A percentile compares a stretch with the other conserved stretches of the same genome.
These are phyloP conservation scores for Macrotrachela quadricornifera DNA, from an alignment of 1,140 invertebrate genomes.

Conservation along the genomic window DNA sequence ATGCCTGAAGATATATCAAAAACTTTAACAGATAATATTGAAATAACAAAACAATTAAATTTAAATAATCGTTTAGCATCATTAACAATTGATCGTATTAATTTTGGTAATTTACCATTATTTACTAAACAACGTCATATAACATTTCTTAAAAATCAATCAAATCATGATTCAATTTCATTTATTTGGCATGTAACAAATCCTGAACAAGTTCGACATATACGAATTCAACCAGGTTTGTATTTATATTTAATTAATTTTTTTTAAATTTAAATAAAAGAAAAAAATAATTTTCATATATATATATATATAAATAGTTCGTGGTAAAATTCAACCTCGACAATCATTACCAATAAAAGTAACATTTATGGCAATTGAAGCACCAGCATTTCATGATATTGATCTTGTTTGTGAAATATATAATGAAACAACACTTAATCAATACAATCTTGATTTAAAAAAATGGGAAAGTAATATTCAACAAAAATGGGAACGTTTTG, in stretches of 20 bases:
- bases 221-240: slow-evolving; percentile 18
- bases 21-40: too few relatives aligned
- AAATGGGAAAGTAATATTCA: too few relatives aligned
- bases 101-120: slow-evolving; percentile 25
- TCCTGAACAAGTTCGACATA: slow-evolving; percentile 7
- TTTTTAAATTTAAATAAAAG: slow-evolving; percentile 7
- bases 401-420: slow-evolving; percentile 27
- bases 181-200: slow-evolving; percentile 31
- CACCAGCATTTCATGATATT: slow-evolving; percentile 27
- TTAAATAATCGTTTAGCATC: slow-evolving; percentile 6
- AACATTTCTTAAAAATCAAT: slow-evolving; percentile 24
- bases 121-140: slow-evolving; percentile 20
- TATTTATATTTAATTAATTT: neutral
- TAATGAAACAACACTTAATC: too few relatives aligned
- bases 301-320: slow-evolving; percentile 18
- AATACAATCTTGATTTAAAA: too few relatives aligned
- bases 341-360: slow-evolving; percentile 20
- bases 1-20: slow-evolving; percentile 5
- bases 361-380: slow-evolving; percentile 19
- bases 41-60: too few relatives aligned
- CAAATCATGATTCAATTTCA: slow-evolving; percentile 19
- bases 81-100: slow-evolving; percentile 23
- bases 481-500: too few relatives aligned
- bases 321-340: slow-evolving; percentile 17
- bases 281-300: too few relatives aligned